phyloP scores from a whole-genome alignment of 2,888 invertebrate genomes.

The Antheraea yamamai region DNA sequence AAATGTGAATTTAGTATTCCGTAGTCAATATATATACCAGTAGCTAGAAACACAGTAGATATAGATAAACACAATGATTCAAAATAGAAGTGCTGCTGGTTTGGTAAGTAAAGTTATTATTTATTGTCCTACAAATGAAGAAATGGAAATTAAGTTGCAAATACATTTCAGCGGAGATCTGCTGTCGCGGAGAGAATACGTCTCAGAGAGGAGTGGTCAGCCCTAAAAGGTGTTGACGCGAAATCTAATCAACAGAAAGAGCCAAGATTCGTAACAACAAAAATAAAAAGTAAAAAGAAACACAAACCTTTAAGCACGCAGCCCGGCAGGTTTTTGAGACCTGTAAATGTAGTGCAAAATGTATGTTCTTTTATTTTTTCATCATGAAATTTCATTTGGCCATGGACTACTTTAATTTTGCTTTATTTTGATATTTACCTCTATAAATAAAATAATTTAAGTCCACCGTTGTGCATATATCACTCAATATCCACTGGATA shows the following conservation, averaged over 20 bases:
- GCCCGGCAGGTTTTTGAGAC: background rate
- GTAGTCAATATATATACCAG: background rate
- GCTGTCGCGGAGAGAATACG: conserved; percentile 65
- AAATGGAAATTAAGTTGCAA: background rate
- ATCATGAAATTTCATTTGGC: background rate
- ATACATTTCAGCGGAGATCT: conserved; percentile 61
- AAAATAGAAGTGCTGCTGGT: conserved; percentile 61
- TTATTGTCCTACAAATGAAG: background rate
- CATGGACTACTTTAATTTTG: background rate
- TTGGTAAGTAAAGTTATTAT: conserved; percentile 51
- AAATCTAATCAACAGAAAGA: conserved; percentile 3
- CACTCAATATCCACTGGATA: no score
- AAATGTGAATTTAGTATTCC: background rate
- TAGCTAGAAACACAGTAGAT: background rate
- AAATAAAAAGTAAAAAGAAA: conserved; percentile 6
- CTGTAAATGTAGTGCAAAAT: background rate
- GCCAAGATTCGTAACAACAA: background rate
- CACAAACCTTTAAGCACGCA: background rate
- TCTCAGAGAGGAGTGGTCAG: conserved; percentile 70
- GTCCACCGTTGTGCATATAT: no score
- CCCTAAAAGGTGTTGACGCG: conserved; percentile 53
- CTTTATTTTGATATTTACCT: no score
- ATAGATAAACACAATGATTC: conserved; percentile 24
- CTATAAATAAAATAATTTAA: no score
- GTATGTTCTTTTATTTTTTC: background rate